Evolutionary conservation across 2,113 vertebrate genomes (phyloP).

Genomic region (Myrmecobius fasciatus): DNA sequence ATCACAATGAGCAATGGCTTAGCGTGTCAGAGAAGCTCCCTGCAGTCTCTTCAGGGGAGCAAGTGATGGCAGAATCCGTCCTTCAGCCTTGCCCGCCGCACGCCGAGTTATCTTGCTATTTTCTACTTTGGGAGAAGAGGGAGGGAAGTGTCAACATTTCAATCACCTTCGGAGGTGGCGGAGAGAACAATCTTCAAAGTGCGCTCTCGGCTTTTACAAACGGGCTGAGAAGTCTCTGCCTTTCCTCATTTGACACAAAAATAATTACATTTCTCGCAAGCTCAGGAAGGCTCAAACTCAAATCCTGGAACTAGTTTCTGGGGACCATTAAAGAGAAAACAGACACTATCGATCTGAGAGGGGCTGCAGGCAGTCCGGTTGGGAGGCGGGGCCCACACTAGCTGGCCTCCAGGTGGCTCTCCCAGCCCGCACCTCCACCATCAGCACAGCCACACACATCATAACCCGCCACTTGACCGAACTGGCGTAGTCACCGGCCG

Average conservation of each 20-base stretch:
- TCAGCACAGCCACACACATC: neutral
- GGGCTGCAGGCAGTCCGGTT: neutral
- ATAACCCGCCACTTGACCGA: neutral
- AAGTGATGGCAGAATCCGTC: neutral
- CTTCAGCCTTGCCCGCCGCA: conserved; percentile 13
- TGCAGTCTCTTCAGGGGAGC: neutral
- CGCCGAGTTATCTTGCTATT: conserved; percentile 1
- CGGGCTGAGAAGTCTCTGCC: conserved; percentile 29
- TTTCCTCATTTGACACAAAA: neutral
- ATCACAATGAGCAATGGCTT: conserved; percentile 42
- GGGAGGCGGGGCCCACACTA: neutral
- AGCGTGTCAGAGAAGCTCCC: conserved; percentile 1
- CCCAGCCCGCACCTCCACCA: neutral
- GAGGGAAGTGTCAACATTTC: conserved; percentile 18
- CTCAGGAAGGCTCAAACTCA: conserved; percentile 40
- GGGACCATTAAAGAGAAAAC: conserved; percentile 31
- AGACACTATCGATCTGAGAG: conserved; percentile 20
- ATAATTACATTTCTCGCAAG: conserved; percentile 35
- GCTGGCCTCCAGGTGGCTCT: neutral
- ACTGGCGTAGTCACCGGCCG: neutral
- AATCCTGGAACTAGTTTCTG: conserved; percentile 1
- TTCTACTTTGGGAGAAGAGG: conserved; percentile 41
- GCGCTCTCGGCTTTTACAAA: conserved; percentile 48
- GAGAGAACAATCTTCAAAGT: conserved; percentile 42
- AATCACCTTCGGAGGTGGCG: conserved; percentile 34